Evolutionary conservation across 2,113 vertebrate genomes (phyloP).

Genomic region (Psammodynastes pulverulentus): DNA sequence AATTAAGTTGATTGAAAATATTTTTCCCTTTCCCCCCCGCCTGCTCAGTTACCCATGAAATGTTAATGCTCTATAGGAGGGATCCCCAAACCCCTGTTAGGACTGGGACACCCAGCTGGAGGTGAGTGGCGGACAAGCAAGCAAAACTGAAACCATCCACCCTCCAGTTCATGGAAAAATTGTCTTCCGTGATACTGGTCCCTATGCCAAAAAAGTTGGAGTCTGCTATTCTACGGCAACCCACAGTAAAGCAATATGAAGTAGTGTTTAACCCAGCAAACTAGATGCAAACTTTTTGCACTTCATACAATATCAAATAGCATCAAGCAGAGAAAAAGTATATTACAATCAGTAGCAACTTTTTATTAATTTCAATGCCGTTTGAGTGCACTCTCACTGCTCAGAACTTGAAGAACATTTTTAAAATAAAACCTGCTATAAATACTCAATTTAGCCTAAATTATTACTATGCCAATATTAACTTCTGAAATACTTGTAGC

Average conservation of each 20-base stretch:
- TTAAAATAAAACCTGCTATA: background rate
- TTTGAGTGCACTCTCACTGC: background rate
- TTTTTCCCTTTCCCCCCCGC: no score
- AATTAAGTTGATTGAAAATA: background rate
- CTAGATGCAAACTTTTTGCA: background rate
- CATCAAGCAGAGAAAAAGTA: background rate
- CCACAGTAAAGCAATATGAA: background rate
- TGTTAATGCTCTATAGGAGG: background rate
- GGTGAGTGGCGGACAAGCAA: background rate
- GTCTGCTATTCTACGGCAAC: background rate
- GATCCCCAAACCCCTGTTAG: background rate
- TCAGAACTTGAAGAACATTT: background rate
- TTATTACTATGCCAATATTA: background rate
- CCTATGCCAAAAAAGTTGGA: background rate
- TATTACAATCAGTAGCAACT: background rate
- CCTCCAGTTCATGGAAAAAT: background rate
- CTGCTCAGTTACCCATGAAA: background rate
- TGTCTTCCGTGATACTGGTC: background rate
- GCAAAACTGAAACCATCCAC: background rate
- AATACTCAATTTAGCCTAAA: accelerated
- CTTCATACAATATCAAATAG: background rate
- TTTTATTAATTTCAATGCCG: background rate
- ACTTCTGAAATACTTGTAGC: background rate
- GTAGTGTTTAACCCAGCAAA: background rate
- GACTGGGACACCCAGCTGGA: background rate